Evolutionary conservation across 2,888 invertebrate species (phyloP), one percentile per base, ranked within the genome.

Genomic region (Limnephilus lunatus): DNA sequence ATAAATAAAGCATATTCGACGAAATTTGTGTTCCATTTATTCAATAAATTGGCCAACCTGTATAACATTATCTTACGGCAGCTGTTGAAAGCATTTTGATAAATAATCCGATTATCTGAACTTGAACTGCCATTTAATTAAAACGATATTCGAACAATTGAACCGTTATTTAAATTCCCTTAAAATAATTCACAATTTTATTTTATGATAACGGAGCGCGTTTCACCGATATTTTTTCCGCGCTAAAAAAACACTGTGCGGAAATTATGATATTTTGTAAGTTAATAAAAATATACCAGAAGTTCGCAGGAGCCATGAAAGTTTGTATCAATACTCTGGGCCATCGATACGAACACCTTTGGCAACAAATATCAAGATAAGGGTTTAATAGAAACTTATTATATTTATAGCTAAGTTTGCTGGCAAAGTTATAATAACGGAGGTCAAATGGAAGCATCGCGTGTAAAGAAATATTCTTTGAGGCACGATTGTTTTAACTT

Each of bases 401-500:
- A 81, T 89, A 89, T 89, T 81, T 89, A 81, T 81, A 81, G 89
- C 30, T 89, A 25, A 81, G 30, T 81, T 39, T 81, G 25, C 85
- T 83, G 80, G 53, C n/a, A 14, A 44, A 83, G 83, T 44, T 83
- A 90, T 90, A 82, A 81, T 68, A 81, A 86, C 91, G 86, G 86
- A 91, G 91, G 91, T 91, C 91, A 87, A 89, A 89, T 89, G 89
- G 83, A 91, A 32, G 35, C 12, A 91, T 91, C 82, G 89, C 89
- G 89, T 91, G 91, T 48, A 31, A 88, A n/a, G 19, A 81, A 81
- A 91, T 88, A 89, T 91, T 25, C 30, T 68, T 32, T n/a, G 1
- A 80, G n/a, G 90, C 81, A 80, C 91, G 91, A 91, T 91, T 91
- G 91, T 91, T 91, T 91, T 81, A 91, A 91, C 44, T 91, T 91